phyloP scores from a whole-genome alignment of 2,888 invertebrate species.

The Tiphia femorata region DNA sequence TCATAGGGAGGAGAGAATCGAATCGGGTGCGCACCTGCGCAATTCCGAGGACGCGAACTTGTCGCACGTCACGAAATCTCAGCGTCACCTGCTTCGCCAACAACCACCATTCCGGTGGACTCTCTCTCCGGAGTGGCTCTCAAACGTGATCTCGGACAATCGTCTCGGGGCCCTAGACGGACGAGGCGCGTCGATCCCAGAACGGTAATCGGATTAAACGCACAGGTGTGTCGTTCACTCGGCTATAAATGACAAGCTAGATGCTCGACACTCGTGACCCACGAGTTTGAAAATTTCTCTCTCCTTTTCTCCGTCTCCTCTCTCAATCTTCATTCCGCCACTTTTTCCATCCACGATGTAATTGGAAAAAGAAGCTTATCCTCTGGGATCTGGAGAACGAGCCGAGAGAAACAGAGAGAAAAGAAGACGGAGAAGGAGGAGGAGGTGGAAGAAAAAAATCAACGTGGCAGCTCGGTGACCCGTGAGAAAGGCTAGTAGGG shows the following conservation, averaged over 20 bases:
- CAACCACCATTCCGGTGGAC: neutral
- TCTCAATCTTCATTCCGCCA: too few species aligned
- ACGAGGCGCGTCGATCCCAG: conserved; percentile 24
- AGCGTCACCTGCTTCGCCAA: neutral
- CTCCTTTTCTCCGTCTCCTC: neutral
- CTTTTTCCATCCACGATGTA: neutral
- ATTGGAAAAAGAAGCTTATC: neutral
- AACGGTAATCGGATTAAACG: conserved; percentile 42
- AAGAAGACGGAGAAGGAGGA: neutral
- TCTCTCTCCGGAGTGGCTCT: conserved; percentile 3
- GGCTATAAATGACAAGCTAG: conserved; percentile 10
- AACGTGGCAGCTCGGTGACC: conserved; percentile 27
- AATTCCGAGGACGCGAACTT: neutral
- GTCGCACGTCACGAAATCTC: neutral
- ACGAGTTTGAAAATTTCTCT: neutral
- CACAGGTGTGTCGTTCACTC: conserved; percentile 34
- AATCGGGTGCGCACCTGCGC: neutral
- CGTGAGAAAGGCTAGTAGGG: conserved; percentile 18
- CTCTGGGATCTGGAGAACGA: too few species aligned
- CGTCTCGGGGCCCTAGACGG: too few species aligned
- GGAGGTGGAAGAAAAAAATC: neutral
- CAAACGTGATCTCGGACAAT: conserved; percentile 27
- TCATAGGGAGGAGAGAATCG: too few species aligned
- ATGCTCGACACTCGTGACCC: too few species aligned
- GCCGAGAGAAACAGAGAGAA: neutral